Conservation (phyloP, 2,113 vertebrate species). For the Mesocricetus auratus region DNA sequence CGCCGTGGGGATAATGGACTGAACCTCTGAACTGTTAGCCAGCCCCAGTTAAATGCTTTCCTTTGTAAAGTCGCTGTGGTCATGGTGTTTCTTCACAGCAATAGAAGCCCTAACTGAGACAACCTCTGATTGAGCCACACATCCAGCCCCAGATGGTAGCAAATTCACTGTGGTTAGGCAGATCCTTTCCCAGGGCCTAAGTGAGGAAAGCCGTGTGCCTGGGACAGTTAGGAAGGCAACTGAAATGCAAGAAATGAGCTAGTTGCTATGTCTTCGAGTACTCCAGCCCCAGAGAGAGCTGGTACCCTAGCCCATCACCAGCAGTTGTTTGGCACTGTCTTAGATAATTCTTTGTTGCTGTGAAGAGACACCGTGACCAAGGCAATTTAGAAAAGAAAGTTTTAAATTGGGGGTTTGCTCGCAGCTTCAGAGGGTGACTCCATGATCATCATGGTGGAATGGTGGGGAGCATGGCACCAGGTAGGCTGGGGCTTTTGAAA, state of each 20-base stretch:
- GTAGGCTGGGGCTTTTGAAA: neutral
- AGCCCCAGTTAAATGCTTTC: no score
- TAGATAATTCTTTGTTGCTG: neutral
- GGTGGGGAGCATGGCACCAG: neutral
- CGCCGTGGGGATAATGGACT: no score
- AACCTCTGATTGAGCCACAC: no score
- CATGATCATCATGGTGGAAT: neutral
- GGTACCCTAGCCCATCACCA: neutral
- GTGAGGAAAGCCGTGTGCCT: neutral
- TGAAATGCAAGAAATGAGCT: neutral
- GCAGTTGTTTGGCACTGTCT: neutral
- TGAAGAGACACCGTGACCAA: neutral
- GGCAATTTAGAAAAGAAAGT: neutral
- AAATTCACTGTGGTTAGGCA: neutral
- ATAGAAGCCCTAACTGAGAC: no score
- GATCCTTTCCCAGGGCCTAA: neutral
- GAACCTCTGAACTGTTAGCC: no score
- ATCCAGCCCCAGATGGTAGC: neutral
- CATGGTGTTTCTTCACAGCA: no score
- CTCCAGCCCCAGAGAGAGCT: neutral
- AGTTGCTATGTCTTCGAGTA: neutral
- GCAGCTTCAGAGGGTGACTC: neutral
- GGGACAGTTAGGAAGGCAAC: neutral
- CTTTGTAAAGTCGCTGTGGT: no score
- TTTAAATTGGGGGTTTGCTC: neutral